Conservation (phyloP, 1,140 invertebrate genomes). For the Macrocentrus cingulum region DNA sequence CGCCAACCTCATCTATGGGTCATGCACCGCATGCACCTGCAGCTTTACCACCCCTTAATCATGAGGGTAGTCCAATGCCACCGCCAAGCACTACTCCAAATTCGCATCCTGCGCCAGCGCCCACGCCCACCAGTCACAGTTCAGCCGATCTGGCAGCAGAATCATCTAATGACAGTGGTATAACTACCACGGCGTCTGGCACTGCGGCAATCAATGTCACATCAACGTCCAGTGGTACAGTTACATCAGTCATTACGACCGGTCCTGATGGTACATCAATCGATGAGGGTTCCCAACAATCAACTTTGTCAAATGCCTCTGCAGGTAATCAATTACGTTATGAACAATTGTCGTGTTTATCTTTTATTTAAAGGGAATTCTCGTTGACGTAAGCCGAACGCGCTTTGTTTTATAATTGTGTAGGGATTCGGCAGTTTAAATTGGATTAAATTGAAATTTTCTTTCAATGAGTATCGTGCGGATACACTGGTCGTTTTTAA, state of each 20-base stretch:
- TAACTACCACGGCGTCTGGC: conserved; percentile 61
- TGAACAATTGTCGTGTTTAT: not conserved
- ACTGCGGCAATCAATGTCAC: conserved; percentile 53
- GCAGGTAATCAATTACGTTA: conserved; percentile 64
- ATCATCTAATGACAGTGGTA: conserved; percentile 62
- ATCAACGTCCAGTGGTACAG: conserved; percentile 64
- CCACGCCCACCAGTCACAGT: conserved; percentile 46
- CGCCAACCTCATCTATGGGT: conserved; percentile 29
- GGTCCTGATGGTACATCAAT: conserved; percentile 83
- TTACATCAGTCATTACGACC: conserved; percentile 83
- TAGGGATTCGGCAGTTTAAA: too few species aligned
- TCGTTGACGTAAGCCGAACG: not conserved
- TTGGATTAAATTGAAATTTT: too few species aligned
- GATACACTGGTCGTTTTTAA: too few species aligned
- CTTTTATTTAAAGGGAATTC: not conserved
- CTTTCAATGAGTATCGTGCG: too few species aligned
- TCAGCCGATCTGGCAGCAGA: conserved; percentile 53
- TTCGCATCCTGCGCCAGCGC: conserved; percentile 54
- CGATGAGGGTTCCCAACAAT: conserved; percentile 89
- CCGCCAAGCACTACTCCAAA: conserved; percentile 65
- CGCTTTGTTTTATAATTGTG: too few species aligned
- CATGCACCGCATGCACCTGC: conserved; percentile 45
- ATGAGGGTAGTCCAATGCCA: conserved; percentile 62
- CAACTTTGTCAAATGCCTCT: conserved; percentile 86
- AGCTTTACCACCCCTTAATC: conserved; percentile 56